A percentile compares a stretch with the other conserved stretches of the same genome.
Evolutionary conservation across 2,797 vertebrate species (phyloP).

Genomic region (Yasuhikotakia modesta): DNA sequence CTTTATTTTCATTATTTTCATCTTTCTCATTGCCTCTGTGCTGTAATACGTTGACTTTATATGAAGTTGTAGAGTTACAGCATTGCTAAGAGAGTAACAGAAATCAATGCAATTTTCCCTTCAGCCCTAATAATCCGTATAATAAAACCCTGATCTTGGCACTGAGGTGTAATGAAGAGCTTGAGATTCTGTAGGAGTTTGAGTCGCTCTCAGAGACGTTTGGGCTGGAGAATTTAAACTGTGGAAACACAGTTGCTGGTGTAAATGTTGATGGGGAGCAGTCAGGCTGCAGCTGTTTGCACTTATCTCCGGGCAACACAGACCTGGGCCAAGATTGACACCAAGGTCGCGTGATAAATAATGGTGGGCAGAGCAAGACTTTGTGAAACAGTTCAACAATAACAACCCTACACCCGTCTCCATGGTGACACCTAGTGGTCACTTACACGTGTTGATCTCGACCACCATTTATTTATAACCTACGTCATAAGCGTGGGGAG

Average conservation of each 20-base stretch:
- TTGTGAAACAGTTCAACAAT: too few relatives aligned
- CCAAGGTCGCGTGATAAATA: slow-evolving; percentile 29
- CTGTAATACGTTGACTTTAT: too few relatives aligned
- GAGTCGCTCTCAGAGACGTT: background rate
- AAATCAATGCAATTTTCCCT: background rate
- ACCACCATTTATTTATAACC: too few relatives aligned
- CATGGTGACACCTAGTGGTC: too few relatives aligned
- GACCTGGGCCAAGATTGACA: slow-evolving; percentile 38
- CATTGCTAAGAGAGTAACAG: background rate
- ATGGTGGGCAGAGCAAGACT: too few relatives aligned
- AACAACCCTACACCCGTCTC: too few relatives aligned
- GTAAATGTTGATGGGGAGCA: slow-evolving; percentile 24
- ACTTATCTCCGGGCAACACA: slow-evolving; percentile 20
- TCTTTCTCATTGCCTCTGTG: too few relatives aligned
- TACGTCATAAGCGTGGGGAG: too few relatives aligned
- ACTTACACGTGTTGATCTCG: too few relatives aligned
- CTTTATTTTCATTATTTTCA: too few relatives aligned
- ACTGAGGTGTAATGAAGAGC: background rate
- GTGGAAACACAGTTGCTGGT: slow-evolving; percentile 26
- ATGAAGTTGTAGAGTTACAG: too few relatives aligned
- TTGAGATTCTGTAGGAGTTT: background rate
- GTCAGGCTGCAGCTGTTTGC: slow-evolving; percentile 29
- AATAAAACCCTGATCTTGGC: background rate
- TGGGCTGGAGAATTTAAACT: slow-evolving; percentile 27
- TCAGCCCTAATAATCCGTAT: background rate